phyloP scores from a whole-genome alignment of 35 echinoderm and acorn worm species.

The Lytechinus variegatus region DNA sequence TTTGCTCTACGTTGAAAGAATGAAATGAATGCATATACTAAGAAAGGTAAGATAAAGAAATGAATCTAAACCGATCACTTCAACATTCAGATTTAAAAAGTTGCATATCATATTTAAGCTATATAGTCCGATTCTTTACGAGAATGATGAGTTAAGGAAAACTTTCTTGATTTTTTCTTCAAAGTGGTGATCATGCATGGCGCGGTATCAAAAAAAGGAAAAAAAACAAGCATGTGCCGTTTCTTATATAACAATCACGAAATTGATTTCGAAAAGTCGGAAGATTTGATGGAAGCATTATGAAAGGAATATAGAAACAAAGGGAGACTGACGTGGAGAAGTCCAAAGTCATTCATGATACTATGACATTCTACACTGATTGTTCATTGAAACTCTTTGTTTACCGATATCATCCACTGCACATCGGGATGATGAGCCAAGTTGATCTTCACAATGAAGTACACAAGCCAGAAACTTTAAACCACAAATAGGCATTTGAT shows the following conservation, averaged over 20 bases:
- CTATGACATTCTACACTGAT: not conserved
- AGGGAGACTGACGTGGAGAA: not conserved
- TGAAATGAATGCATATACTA: too few relatives aligned
- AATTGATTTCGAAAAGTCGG: not conserved
- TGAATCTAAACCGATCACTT: too few relatives aligned
- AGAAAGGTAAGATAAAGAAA: too few relatives aligned
- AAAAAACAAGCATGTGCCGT: not conserved
- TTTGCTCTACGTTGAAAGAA: too few relatives aligned
- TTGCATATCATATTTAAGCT: too few relatives aligned
- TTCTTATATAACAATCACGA: not conserved
- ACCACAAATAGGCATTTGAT: not conserved
- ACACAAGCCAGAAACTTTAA: not conserved
- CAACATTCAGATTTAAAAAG: too few relatives aligned
- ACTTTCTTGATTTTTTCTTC: not conserved
- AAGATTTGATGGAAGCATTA: not conserved
- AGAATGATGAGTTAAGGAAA: not conserved
- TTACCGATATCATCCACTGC: not conserved
- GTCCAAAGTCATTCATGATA: not conserved
- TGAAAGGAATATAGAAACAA: not conserved
- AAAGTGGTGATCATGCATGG: not conserved
- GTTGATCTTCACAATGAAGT: not conserved
- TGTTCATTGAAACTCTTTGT: not conserved
- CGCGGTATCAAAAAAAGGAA: not conserved
- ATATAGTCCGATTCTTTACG: not conserved
- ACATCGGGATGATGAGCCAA: not conserved